A percentile compares a stretch with the other conserved stretches of the same genome.
phyloP scores from a whole-genome alignment of 2,797 vertebrate genomes.

The Etheostoma nigrum region DNA sequence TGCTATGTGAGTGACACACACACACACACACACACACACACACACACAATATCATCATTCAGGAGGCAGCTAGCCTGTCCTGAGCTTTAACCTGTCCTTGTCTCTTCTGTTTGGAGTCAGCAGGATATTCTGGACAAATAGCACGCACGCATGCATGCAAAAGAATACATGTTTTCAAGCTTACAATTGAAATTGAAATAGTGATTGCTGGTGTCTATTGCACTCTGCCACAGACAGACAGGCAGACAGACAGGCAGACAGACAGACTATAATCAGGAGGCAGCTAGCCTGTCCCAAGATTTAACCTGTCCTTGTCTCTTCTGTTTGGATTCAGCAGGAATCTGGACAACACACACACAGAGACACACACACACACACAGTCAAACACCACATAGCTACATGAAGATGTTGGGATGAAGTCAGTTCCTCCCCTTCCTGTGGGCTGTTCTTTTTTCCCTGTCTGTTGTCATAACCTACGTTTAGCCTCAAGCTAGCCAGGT shows the following conservation, averaged over 20 bases:
- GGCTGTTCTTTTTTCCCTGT: not conserved
- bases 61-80: conserved; percentile 63
- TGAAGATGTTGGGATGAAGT: not conserved
- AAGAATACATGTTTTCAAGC: conserved; percentile 5
- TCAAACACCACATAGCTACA: not conserved
- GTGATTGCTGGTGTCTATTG: conserved; percentile 47
- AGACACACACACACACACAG: not conserved
- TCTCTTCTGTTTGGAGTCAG: conserved; percentile 71
- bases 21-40: conserved; percentile 19
- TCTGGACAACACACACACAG: not conserved
- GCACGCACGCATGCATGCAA: conserved; percentile 1
- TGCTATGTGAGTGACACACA: not conserved
- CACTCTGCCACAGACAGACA: conserved; percentile 28
- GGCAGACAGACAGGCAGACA: not conserved
- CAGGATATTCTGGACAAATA: conserved; percentile 21
- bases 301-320: conserved; percentile 74
- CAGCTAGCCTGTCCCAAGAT: conserved; percentile 59
- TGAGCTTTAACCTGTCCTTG: conserved; percentile 72
- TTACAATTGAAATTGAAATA: conserved; percentile 64
- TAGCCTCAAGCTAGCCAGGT: not conserved
- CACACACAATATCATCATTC: conserved; percentile 68
- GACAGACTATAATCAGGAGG: conserved; percentile 64
- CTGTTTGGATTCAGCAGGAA: conserved; percentile 66
- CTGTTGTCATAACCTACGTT: conserved; percentile 1
- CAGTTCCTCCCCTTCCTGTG: not conserved